Evolutionary conservation across 2,113 vertebrate species (phyloP), one percentile per base, ranked within the genome.

Genomic region (Diadophis punctatus): DNA sequence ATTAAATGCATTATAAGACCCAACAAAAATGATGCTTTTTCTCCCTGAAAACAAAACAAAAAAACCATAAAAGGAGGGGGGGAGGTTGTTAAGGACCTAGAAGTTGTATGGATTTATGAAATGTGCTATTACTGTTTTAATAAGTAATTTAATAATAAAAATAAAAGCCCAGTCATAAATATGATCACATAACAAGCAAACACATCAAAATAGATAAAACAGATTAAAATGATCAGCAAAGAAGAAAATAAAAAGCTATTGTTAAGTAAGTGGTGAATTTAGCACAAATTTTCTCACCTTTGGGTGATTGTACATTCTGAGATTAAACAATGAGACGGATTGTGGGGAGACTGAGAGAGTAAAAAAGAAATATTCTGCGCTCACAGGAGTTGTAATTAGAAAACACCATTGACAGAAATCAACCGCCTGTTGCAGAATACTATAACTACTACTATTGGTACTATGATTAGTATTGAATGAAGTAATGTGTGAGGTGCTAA

Each of bases 101-200:
- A 98, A 97, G 97, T 97, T 97, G 96, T 97, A 98, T 98, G 97
- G 98, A 98, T 98, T 96, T 89, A 97, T 98, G 98, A 97, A 98
- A 97, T 93, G 94, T 95, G 95, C 96, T 97, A 97, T 97, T 98
- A 96, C 97, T 97, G 97, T 97, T 96, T 97, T 98, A 98, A 98
- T 98, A 98, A 98, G 98, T 98, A 98, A 98, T 98, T 98, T 98
- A 98, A 98, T 98, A 98, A 98, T 92, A 39, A 97, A 80, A 91
- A 92, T 68, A 98, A 98, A 97, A 95, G 95, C 96, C 96, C 94
- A 97, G 97, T 96, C n/a, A 94, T 98, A 95, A 97, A 97, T 95
- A 95, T 56, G 96, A 95, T 97, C 97, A 96, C 95, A 96, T 96
- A 97, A 97, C 97, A 98, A 98, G 97, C 91, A 95, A 94, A 94